These are phyloP conservation scores for Barypeithes pellucidus DNA, from an alignment of 2,888 invertebrate species.

Conservation along the genomic window DNA sequence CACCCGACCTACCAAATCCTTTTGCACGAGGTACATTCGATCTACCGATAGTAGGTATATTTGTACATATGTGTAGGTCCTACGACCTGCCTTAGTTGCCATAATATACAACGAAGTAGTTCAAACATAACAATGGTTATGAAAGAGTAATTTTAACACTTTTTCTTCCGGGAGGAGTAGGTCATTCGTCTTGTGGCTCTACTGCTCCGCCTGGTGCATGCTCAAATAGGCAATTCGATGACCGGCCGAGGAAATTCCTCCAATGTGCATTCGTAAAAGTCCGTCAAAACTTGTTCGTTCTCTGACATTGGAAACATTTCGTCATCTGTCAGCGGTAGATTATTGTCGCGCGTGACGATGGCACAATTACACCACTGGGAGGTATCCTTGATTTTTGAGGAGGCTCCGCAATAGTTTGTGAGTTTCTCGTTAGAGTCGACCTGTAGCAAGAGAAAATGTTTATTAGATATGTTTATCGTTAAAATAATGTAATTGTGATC, in stretches of 20 bases:
- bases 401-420: constrained; percentile 72
- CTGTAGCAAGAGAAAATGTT: constrained; percentile 69
- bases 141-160: constrained; percentile 15
- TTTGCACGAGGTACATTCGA: neutral
- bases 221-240: constrained; percentile 75
- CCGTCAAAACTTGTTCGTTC: constrained; percentile 77
- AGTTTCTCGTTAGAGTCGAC: constrained; percentile 73
- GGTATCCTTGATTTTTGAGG: constrained; percentile 69
- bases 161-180: constrained; percentile 38
- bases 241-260: constrained; percentile 78
- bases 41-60: constrained; percentile 22
- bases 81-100: constrained; percentile 22
- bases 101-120: constrained; percentile 23
- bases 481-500: no score
- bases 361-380: constrained; percentile 75
- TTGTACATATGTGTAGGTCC: constrained; percentile 22
- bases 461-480: neutral
- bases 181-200: constrained; percentile 34
- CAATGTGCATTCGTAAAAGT: constrained; percentile 80
- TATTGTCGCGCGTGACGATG: constrained; percentile 71
- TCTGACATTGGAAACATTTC: constrained; percentile 70
- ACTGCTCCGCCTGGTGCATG: constrained; percentile 23
- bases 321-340: constrained; percentile 61
- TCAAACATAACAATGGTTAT: constrained; percentile 26
- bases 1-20: constrained; percentile 4